These are phyloP conservation scores for Phengaris alcon DNA, from an alignment of 2,888 invertebrate species.

Conservation along the genomic window DNA sequence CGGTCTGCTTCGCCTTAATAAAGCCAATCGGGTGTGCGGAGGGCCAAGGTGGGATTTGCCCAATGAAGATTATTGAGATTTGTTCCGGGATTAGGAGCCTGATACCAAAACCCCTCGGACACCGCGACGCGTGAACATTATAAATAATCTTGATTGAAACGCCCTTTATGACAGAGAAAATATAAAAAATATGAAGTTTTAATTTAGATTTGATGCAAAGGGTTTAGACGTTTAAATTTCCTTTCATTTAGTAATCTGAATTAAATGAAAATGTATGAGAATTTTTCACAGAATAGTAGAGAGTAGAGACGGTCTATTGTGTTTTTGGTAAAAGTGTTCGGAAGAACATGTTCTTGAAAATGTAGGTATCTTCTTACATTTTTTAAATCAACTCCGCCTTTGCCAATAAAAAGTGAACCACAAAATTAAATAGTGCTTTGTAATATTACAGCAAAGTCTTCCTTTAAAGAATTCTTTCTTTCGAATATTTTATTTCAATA, in stretches of 20 bases:
- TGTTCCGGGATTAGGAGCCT: slow-evolving; percentile 76
- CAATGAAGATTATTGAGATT: slow-evolving; percentile 79
- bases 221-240: not conserved
- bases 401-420: slow-evolving; percentile 14
- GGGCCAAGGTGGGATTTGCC: slow-evolving; percentile 61
- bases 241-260: not conserved
- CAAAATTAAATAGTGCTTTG: not conserved
- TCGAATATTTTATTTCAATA: slow-evolving; percentile 10
- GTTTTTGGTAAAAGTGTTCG: not conserved
- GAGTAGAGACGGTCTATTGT: not conserved
- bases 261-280: not conserved
- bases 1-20: slow-evolving; percentile 79
- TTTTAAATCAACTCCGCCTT: not conserved
- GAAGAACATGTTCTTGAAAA: not conserved
- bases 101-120: slow-evolving; percentile 60
- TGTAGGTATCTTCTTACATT: not conserved
- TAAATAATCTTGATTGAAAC: slow-evolving; percentile 30
- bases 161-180: slow-evolving; percentile 5
- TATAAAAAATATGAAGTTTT: not conserved
- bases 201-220: not conserved
- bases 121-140: slow-evolving; percentile 29
- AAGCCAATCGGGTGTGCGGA: slow-evolving; percentile 68
- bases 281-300: not conserved
- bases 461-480: not conserved
- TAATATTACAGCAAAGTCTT: slow-evolving; percentile 2